A percentile compares a stretch with the other conserved stretches of the same genome.
phyloP scores from a whole-genome alignment of 2,888 invertebrate species.

The Norana najaformis region DNA sequence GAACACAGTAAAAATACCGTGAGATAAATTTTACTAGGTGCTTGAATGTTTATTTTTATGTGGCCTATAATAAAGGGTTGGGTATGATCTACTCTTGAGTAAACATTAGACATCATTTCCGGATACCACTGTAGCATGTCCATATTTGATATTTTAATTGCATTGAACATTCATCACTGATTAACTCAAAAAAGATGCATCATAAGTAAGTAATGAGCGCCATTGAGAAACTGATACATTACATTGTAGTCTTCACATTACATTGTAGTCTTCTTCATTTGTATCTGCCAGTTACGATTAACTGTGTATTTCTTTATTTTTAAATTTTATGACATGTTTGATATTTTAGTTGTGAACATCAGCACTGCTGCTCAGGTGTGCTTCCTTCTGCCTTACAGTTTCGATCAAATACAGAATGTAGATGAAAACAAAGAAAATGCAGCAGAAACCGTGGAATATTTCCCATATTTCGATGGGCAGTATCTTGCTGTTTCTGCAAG shows the following conservation, averaged over 20 bases:
- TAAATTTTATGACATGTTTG: not conserved
- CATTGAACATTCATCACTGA: too few species aligned
- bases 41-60: too few species aligned
- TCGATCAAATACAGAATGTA: constrained; percentile 41
- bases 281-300: not conserved
- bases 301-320: not conserved
- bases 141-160: too few species aligned
- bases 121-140: too few species aligned
- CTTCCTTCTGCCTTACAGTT: constrained; percentile 63
- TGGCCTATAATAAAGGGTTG: too few species aligned
- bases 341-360: constrained; percentile 75
- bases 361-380: constrained; percentile 84
- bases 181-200: too few species aligned
- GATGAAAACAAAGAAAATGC: constrained; percentile 41
- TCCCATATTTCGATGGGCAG: constrained; percentile 72
- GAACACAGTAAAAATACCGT: too few species aligned
- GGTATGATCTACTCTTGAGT: too few species aligned
- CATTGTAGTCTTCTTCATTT: not conserved
- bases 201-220: too few species aligned
- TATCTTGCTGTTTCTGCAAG: constrained; percentile 79
- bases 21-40: too few species aligned
- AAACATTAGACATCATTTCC: too few species aligned
- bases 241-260: not conserved
- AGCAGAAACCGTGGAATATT: constrained; percentile 66
- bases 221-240: not conserved